These are phyloP conservation scores for Vulpes ferrilata DNA, from an alignment of 2,113 vertebrate genomes.

Conservation along the genomic window DNA sequence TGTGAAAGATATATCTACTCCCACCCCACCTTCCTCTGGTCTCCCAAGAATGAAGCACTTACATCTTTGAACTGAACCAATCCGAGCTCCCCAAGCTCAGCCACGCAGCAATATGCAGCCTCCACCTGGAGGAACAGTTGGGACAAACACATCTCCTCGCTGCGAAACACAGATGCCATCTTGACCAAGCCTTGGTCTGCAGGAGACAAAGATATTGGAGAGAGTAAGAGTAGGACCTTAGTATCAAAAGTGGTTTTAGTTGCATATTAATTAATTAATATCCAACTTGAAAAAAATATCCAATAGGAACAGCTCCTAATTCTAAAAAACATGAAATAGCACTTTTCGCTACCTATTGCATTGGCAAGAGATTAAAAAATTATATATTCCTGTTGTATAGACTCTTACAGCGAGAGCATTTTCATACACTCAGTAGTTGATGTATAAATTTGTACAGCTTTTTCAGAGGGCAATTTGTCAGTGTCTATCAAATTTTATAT, in stretches of 20 bases:
- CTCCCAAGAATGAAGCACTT: constrained; percentile 73
- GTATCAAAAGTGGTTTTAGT: background rate
- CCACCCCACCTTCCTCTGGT: background rate
- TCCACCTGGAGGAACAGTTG: constrained; percentile 92
- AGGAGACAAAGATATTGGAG: background rate
- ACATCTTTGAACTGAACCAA: constrained; percentile 92
- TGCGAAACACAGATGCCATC: constrained; percentile 89
- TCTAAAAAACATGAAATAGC: background rate
- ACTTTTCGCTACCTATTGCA: background rate
- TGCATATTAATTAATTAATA: background rate
- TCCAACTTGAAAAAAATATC: background rate
- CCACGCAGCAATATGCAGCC: constrained; percentile 91
- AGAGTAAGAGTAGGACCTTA: background rate
- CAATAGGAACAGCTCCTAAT: background rate
- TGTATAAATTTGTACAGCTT: background rate
- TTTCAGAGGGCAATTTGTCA: background rate
- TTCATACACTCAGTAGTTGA: background rate
- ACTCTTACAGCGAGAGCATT: background rate
- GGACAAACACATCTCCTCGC: constrained; percentile 90
- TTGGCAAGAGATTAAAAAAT: background rate
- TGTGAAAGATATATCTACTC: background rate
- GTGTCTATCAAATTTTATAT: background rate
- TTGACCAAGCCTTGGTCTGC: background rate
- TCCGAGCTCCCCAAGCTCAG: constrained; percentile 90
- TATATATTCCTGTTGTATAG: background rate